A percentile compares a stretch with the other conserved stretches of the same genome.
phyloP scores from a whole-genome alignment of 1,140 invertebrate genomes.

The Pseudoatta argentina region DNA sequence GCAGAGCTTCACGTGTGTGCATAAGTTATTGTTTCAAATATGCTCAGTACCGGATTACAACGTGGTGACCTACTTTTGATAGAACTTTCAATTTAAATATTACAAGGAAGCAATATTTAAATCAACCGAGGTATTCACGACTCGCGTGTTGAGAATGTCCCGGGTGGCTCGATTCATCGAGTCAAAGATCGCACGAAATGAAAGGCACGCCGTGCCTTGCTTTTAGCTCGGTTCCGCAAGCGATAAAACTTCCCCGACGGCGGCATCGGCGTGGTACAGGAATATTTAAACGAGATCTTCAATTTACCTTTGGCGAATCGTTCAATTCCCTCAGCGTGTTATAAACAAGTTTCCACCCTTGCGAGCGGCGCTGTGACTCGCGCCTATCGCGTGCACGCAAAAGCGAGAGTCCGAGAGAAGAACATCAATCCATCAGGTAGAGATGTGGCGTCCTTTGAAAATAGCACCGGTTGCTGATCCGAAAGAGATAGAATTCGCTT shows the following conservation, averaged over 20 bases:
- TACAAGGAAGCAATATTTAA: slow-evolving; percentile 24
- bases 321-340: slow-evolving; percentile 18
- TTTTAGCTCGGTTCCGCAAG: slow-evolving; percentile 21
- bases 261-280: background rate
- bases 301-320: slow-evolving; percentile 55
- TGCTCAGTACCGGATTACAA: background rate
- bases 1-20: background rate
- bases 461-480: background rate
- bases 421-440: slow-evolving; percentile 16
- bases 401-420: slow-evolving; percentile 12
- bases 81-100: background rate
- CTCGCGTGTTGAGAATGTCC: slow-evolving; percentile 5
- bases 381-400: slow-evolving; percentile 32
- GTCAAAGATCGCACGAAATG: slow-evolving; percentile 26
- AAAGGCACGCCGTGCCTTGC: slow-evolving; percentile 16
- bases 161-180: slow-evolving; percentile 21
- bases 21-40: slow-evolving; percentile 20
- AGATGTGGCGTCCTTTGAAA: slow-evolving; percentile 30
- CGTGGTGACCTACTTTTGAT: background rate
- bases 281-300: slow-evolving; percentile 51
- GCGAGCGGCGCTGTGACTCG: background rate
- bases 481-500: slow-evolving; percentile 24
- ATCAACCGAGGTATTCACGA: background rate
- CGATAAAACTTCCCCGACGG: slow-evolving; percentile 26
- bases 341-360: slow-evolving; percentile 42